These are phyloP conservation scores for Mimumesa dahlbomi DNA, from an alignment of 2,888 invertebrate genomes.

Conservation along the genomic window DNA sequence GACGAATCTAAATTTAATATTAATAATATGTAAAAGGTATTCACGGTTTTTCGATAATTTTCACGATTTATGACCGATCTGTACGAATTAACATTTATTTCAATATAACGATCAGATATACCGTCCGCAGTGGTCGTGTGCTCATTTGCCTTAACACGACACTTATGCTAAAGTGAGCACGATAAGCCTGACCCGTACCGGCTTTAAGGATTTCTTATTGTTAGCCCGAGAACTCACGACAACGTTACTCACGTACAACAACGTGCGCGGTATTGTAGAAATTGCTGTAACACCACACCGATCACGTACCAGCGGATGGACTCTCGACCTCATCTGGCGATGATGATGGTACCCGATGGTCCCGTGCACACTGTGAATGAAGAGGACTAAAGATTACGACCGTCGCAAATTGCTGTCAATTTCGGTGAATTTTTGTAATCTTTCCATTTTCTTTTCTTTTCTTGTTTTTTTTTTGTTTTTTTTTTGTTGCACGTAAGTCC, in stretches of 20 bases:
- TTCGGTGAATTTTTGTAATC: conserved; percentile 60
- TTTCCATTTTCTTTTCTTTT: too few relatives aligned
- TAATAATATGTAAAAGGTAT: conserved; percentile 15
- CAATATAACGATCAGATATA: neutral
- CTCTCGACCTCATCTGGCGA: conserved; percentile 59
- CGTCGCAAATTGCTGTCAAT: conserved; percentile 67
- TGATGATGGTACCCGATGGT: conserved; percentile 52
- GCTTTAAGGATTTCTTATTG: conserved; percentile 29
- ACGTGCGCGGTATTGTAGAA: conserved; percentile 65
- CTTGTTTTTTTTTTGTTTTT: too few relatives aligned
- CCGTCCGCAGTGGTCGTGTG: neutral
- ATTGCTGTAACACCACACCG: conserved; percentile 69
- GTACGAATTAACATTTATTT: conserved; percentile 17
- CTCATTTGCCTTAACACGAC: neutral
- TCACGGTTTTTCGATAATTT: conserved; percentile 1
- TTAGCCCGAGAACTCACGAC: conserved; percentile 46
- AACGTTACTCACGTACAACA: conserved; percentile 63
- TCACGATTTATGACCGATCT: conserved; percentile 26
- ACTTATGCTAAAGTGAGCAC: neutral
- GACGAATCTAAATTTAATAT: conserved; percentile 40
- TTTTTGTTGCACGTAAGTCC: too few relatives aligned
- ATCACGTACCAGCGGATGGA: conserved; percentile 65
- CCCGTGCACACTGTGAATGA: conserved; percentile 55
- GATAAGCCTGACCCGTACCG: neutral
- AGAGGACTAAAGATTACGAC: conserved; percentile 60